Evolutionary conservation across 2,888 invertebrate species (phyloP).

Genomic region (Spatulosminthurus flaviceps): DNA sequence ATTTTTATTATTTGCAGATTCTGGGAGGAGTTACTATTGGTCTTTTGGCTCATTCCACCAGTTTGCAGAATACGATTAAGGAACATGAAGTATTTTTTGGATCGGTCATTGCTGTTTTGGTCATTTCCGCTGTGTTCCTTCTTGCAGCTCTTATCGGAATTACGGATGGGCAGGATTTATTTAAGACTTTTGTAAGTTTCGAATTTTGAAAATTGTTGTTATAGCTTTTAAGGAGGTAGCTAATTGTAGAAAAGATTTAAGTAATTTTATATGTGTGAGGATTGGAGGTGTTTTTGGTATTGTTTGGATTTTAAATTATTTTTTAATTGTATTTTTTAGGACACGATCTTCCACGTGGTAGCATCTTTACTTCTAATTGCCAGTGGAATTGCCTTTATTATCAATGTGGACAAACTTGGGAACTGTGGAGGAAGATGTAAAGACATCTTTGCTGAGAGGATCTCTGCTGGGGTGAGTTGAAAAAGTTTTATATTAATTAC

Average conservation of each 20-base stretch:
- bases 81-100: conserved; percentile 59
- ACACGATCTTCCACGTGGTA: conserved; percentile 57
- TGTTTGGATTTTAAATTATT: background rate
- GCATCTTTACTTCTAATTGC: conserved; percentile 57
- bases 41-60: conserved; percentile 32
- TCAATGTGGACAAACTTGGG: conserved; percentile 56
- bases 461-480: conserved; percentile 59
- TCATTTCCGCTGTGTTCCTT: conserved; percentile 56
- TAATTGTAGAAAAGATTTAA: no score
- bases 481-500: background rate
- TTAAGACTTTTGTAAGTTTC: conserved; percentile 56
- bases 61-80: conserved; percentile 40
- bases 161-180: conserved; percentile 55
- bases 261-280: no score
- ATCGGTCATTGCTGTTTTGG: conserved; percentile 55
- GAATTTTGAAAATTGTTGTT: no score
- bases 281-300: background rate
- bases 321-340: conserved; percentile 48
- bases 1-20: conserved; percentile 34
- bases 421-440: conserved; percentile 42
- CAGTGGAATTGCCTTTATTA: conserved; percentile 55
- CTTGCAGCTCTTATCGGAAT: conserved; percentile 55
- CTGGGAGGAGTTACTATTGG: conserved; percentile 39
- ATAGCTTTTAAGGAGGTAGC: no score
- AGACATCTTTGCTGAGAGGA: conserved; percentile 53